Evolutionary conservation across 2,888 invertebrate genomes (phyloP).

Genomic region (Chloromyia formosa): DNA sequence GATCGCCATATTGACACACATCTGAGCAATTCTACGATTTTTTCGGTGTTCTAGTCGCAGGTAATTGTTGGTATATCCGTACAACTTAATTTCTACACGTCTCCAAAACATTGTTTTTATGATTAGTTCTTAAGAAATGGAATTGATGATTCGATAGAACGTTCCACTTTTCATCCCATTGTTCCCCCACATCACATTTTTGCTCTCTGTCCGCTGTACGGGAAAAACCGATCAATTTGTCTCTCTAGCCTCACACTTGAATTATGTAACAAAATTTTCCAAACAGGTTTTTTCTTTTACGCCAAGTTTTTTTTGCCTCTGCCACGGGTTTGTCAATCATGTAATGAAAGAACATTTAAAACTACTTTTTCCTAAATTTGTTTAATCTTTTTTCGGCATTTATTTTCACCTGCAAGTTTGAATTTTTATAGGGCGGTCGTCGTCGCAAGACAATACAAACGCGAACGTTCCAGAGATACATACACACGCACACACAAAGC

Average conservation of each 20-base stretch:
- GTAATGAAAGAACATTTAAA: constrained; percentile 28
- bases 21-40: background rate
- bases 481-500: too few species aligned
- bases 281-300: constrained; percentile 32
- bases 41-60: constrained; percentile 26
- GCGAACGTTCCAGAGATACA: constrained; percentile 39
- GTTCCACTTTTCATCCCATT: background rate
- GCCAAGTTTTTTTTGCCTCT: background rate
- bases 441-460: background rate
- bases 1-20: constrained; percentile 40
- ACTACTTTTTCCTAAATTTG: background rate
- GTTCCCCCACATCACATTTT: background rate
- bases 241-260: too few species aligned
- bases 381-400: constrained; percentile 31
- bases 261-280: constrained; percentile 42
- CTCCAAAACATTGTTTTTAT: background rate
- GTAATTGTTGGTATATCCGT: constrained; percentile 16
- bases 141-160: constrained; percentile 33
- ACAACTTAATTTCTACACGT: background rate
- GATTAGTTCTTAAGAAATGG: constrained; percentile 39
- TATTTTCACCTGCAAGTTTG: constrained; percentile 42
- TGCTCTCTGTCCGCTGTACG: background rate
- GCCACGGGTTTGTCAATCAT: constrained; percentile 28
- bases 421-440: constrained; percentile 22
- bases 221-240: constrained; percentile 6